Evolutionary conservation across 1,140 invertebrate genomes (phyloP).

Genomic region (Drosophila suzukii): DNA sequence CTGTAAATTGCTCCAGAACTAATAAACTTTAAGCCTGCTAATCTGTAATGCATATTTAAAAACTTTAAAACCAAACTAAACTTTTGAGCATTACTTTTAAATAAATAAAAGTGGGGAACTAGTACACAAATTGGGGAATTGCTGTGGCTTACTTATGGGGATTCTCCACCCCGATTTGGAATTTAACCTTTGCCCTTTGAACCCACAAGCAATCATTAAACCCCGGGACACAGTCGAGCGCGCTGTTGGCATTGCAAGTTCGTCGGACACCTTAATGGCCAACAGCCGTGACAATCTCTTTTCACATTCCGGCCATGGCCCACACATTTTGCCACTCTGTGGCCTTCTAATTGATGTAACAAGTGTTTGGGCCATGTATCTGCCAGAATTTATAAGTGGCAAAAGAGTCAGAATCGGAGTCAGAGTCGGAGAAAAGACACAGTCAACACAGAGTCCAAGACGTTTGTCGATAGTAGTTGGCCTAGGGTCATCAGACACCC

Average conservation of each 20-base stretch:
- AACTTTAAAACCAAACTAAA: neutral
- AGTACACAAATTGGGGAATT: neutral
- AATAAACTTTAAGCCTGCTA: neutral
- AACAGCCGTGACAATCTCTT: conserved; percentile 54
- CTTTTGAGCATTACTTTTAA: neutral
- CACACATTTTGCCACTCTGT: conserved; percentile 62
- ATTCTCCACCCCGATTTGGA: neutral
- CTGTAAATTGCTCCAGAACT: neutral
- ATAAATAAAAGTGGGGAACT: neutral
- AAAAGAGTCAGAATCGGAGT: conserved; percentile 64
- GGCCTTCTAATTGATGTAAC: conserved; percentile 83
- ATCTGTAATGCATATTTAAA: neutral
- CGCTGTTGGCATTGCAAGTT: conserved; percentile 49
- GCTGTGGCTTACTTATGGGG: neutral
- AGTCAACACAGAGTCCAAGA: conserved; percentile 55
- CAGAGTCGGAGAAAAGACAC: conserved; percentile 36
- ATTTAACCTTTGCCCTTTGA: conserved; percentile 12
- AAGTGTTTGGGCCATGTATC: conserved; percentile 83
- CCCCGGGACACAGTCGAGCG: conserved; percentile 32
- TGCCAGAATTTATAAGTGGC: conserved; percentile 80
- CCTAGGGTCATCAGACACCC: conserved; percentile 61
- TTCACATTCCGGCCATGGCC: conserved; percentile 57
- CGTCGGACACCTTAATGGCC: conserved; percentile 57
- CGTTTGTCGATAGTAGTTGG: conserved; percentile 77
- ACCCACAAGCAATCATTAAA: conserved; percentile 52